Percentiles rank a stretch among this genome's conserved stretches.
Evolutionary conservation across 2,797 vertebrate genomes (phyloP).

Genomic region (Prunella strophiata): DNA sequence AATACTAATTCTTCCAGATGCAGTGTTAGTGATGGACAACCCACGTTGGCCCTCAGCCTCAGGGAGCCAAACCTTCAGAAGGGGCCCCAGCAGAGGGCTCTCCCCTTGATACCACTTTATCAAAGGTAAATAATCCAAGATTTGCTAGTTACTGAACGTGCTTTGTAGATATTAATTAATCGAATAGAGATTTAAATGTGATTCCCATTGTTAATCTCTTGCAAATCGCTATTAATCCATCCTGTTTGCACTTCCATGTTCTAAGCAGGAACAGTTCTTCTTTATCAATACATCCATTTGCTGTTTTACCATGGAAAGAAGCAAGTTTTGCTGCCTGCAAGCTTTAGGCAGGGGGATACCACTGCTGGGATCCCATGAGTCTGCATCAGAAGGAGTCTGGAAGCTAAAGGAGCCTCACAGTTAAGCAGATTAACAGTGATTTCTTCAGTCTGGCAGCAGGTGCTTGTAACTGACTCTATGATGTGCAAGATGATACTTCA

Average conservation of each 20-base stretch:
- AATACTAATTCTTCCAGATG: background rate
- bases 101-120: background rate
- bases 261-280: background rate
- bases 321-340: background rate
- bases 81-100: background rate
- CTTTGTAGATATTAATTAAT: background rate
- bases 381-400: background rate
- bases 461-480: conserved; percentile 15
- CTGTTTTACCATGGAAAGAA: background rate
- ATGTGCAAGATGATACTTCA: conserved; percentile 33
- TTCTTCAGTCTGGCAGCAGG: conserved; percentile 27
- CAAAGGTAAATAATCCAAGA: background rate
- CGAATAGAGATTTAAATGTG: background rate
- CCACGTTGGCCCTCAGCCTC: accelerated
- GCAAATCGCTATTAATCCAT: background rate
- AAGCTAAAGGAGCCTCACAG: background rate
- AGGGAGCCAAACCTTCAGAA: background rate
- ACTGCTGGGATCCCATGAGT: background rate
- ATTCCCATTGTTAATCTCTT: conserved; percentile 10
- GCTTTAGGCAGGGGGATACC: background rate
- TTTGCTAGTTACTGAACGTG: background rate
- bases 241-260: background rate
- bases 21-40: background rate
- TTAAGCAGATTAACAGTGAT: conserved; percentile 33
- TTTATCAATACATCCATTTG: background rate